These are phyloP conservation scores for Archips xylosteana DNA, from an alignment of 2,888 invertebrate genomes.

Conservation along the genomic window DNA sequence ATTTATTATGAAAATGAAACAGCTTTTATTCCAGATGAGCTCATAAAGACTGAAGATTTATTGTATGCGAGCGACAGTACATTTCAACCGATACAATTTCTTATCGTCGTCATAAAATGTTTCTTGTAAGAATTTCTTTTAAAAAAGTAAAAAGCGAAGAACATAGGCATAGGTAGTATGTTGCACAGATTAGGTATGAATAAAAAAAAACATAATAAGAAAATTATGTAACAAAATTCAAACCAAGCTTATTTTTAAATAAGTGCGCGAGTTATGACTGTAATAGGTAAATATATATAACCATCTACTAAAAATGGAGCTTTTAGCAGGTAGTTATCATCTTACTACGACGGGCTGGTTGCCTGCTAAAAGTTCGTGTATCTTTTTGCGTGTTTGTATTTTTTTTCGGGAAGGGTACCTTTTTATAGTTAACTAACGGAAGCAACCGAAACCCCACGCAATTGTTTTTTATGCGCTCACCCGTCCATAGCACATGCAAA, in stretches of 20 bases:
- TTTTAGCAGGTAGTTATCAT: conserved; percentile 15
- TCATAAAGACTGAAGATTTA: conserved; percentile 40
- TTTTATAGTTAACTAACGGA: conserved; percentile 19
- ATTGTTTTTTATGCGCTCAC: conserved; percentile 28
- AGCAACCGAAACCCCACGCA: conserved; percentile 36
- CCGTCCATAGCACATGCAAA: conserved; percentile 38
- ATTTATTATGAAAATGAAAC: conserved; percentile 40
- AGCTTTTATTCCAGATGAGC: conserved; percentile 35
- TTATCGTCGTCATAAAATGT: conserved; percentile 19
- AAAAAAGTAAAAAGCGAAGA: background rate
- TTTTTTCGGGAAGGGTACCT: conserved; percentile 11
- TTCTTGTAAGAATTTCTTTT: conserved; percentile 13
- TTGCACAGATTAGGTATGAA: too few species aligned
- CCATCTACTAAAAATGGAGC: background rate
- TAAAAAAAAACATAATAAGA: background rate
- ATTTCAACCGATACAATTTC: conserved; percentile 35
- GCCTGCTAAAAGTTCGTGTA: conserved; percentile 14
- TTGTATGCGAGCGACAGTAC: conserved; percentile 34
- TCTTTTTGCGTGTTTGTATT: conserved; percentile 18
- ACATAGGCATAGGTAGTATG: too few species aligned
- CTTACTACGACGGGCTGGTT: conserved; percentile 1
- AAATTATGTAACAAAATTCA: background rate
- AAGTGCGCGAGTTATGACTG: too few species aligned
- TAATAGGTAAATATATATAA: background rate
- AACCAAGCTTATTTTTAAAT: background rate